Percentiles rank a stretch among this genome's conserved stretches.
Evolutionary conservation across 2,113 vertebrate species (phyloP).

Genomic region (Hypanus sabinus): DNA sequence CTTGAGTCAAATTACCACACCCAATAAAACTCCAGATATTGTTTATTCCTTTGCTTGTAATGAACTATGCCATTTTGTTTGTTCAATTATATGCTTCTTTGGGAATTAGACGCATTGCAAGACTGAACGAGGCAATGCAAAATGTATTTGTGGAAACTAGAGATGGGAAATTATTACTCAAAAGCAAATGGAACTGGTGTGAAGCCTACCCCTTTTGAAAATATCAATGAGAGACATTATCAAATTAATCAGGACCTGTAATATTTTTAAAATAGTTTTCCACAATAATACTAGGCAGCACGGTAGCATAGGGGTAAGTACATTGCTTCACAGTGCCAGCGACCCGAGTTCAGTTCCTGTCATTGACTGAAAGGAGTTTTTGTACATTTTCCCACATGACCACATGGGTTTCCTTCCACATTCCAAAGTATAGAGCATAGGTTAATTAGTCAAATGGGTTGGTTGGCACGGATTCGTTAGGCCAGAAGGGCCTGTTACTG

Average conservation of each 20-base stretch:
- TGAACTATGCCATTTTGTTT: constrained; percentile 19
- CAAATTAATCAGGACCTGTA: background rate
- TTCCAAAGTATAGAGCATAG: too few relatives aligned
- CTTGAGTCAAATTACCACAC: background rate
- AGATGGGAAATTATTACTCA: background rate
- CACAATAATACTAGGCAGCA: too few relatives aligned
- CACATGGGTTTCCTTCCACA: too few relatives aligned
- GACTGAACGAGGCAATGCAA: background rate
- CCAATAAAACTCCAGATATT: background rate
- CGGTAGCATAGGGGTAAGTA: too few relatives aligned
- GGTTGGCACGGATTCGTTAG: too few relatives aligned
- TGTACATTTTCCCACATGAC: too few relatives aligned
- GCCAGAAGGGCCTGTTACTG: background rate
- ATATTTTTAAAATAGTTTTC: background rate
- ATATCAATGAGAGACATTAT: background rate
- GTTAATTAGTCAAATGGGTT: too few relatives aligned
- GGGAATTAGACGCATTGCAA: background rate
- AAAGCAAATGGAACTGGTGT: background rate
- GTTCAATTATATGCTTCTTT: background rate
- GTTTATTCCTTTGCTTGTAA: constrained; percentile 30
- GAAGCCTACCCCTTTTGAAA: background rate
- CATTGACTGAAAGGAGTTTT: too few relatives aligned
- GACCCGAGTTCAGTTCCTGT: too few relatives aligned
- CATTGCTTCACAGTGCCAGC: too few relatives aligned
- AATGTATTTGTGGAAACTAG: background rate